Evolutionary conservation across 2,888 invertebrate species (phyloP).

Genomic region (Brachypterus glaber): DNA sequence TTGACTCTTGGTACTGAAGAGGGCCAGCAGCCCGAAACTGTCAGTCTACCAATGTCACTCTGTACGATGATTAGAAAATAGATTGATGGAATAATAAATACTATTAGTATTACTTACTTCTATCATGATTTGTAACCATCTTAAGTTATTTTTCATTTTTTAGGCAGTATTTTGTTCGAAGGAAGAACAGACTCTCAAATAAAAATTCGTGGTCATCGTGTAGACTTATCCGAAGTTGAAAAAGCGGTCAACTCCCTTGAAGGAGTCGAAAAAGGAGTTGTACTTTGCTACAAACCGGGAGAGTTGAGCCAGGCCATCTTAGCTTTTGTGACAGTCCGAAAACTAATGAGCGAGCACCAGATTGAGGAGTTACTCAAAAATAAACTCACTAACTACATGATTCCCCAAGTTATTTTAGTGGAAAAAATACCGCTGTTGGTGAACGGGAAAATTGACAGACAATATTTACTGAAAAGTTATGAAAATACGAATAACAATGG

Average conservation of each 20-base stretch:
- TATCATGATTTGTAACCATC: too few relatives aligned
- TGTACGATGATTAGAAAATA: too few relatives aligned
- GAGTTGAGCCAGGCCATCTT: conserved; percentile 62
- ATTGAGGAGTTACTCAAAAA: conserved; percentile 56
- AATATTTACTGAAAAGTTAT: conserved; percentile 63
- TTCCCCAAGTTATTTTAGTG: conserved; percentile 65
- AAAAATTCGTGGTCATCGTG: conserved; percentile 78
- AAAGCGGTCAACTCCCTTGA: conserved; percentile 54
- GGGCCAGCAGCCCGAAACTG: too few relatives aligned
- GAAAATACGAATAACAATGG: conserved; percentile 62
- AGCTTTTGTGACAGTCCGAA: conserved; percentile 50
- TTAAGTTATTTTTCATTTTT: not conserved
- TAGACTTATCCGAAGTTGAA: conserved; percentile 78
- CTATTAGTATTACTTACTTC: too few relatives aligned
- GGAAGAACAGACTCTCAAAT: conserved; percentile 77
- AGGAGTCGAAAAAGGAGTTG: conserved; percentile 65
- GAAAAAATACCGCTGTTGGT: conserved; percentile 70
- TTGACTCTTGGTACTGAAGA: too few relatives aligned
- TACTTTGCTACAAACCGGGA: conserved; percentile 70
- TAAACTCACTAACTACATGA: conserved; percentile 65
- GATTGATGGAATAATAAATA: too few relatives aligned
- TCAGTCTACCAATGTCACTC: too few relatives aligned
- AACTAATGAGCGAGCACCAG: conserved; percentile 45
- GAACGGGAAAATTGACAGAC: conserved; percentile 81
- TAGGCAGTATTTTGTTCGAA: conserved; percentile 55